A percentile compares a stretch with the other conserved stretches of the same genome.
Conservation (phyloP, 1,140 invertebrate species). For the Drosophila melanogaster region DNA sequence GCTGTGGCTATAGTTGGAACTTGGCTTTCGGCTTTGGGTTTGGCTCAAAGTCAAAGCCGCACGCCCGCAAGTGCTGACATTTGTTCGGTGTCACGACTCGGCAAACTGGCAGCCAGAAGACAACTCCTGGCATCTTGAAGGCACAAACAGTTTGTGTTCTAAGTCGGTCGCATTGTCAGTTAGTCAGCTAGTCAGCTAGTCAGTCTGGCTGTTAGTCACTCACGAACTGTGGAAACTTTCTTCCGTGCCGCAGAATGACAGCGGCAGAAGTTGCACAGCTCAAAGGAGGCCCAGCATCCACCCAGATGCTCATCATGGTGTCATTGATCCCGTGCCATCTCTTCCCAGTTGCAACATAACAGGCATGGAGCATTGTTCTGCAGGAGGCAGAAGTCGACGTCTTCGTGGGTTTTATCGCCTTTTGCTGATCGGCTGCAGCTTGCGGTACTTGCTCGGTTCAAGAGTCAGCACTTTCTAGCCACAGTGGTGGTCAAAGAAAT, state of each 20-base stretch:
- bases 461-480: slow-evolving; percentile 61
- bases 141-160: slow-evolving; percentile 56
- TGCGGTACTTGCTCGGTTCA: slow-evolving; percentile 78
- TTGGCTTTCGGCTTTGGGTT: slow-evolving; percentile 26
- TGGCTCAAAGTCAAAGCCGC: slow-evolving; percentile 73
- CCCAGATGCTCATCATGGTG: slow-evolving; percentile 71
- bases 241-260: slow-evolving; percentile 62
- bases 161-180: slow-evolving; percentile 42
- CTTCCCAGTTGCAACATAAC: slow-evolving; percentile 48
- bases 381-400: slow-evolving; percentile 53
- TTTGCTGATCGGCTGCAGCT: slow-evolving; percentile 58
- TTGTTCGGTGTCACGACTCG: slow-evolving; percentile 79
- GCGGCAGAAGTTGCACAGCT: slow-evolving; percentile 30
- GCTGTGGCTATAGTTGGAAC: neutral
- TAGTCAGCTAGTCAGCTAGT: slow-evolving; percentile 29
- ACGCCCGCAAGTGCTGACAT: slow-evolving; percentile 81
- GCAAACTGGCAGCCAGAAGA: slow-evolving; percentile 32
- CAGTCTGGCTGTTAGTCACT: slow-evolving; percentile 45
- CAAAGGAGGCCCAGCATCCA: slow-evolving; percentile 45
- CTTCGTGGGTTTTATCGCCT: slow-evolving; percentile 59
- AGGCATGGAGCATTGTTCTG: slow-evolving; percentile 74
- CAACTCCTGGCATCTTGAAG: slow-evolving; percentile 18
- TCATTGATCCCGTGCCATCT: slow-evolving; percentile 64
- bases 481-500: slow-evolving; percentile 7
- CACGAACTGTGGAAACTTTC: slow-evolving; percentile 61